A percentile compares a stretch with the other conserved stretches of the same genome.
phyloP scores from a whole-genome alignment of 2,113 vertebrate species.

The Menura novaehollandiae region DNA sequence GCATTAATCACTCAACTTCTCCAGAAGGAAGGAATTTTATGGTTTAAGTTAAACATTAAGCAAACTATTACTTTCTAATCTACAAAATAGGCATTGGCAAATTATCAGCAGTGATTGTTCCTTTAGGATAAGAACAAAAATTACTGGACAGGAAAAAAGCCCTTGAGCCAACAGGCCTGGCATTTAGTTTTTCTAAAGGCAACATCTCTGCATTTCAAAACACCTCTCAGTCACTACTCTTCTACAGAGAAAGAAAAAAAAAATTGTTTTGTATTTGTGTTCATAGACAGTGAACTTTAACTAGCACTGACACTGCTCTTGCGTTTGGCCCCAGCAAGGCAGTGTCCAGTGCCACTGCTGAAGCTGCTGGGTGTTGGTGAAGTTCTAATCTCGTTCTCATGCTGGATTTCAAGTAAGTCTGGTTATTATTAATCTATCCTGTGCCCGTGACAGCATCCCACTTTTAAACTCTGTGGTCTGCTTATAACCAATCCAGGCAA shows the following conservation, averaged over 20 bases:
- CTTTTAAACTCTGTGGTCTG: not conserved
- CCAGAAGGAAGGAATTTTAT: not conserved
- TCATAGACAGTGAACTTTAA: not conserved
- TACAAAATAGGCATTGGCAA: not conserved
- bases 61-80: not conserved
- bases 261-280: not conserved
- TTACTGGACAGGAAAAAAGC: not conserved
- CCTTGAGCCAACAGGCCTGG: not conserved
- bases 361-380: not conserved
- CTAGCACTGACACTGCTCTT: not conserved
- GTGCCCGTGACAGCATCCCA: not conserved
- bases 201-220: not conserved
- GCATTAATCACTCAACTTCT: not conserved
- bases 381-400: not conserved
- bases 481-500: conserved; percentile 5
- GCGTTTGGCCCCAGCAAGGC: not conserved
- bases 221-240: not conserved
- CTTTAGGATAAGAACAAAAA: conserved; percentile 12
- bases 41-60: conserved; percentile 8
- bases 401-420: not conserved
- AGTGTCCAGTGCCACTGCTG: not conserved
- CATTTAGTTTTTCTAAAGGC: not conserved
- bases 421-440: conserved; percentile 14
- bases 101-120: not conserved
- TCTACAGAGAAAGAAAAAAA: not conserved